Base-by-base conservation (phyloP, 2,113 vertebrate species). In the Toxotes jaculatrix region DNA sequence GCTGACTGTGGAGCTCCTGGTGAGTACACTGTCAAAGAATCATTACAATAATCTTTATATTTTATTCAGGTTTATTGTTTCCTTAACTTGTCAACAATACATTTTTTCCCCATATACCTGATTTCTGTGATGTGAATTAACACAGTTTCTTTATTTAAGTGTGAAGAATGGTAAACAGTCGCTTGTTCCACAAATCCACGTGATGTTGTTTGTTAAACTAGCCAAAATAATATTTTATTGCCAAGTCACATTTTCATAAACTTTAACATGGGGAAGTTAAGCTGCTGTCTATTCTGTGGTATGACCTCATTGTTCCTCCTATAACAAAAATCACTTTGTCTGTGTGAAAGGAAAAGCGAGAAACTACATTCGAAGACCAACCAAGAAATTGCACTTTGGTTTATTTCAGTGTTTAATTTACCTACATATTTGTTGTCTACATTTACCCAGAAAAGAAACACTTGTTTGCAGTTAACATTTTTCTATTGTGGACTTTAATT, bases 1-100 rank as follows among this genome's bases (percentile, higher is more conserved):
- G 96, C 96, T 0, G 97, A 97, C 91, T 98, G 97, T 82, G 96
- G 95, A 47, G 67, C 88, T 13, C 78, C 96, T 21, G 96, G 97
- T 97, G 76, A 94, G 94, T 92, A 53, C 8, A 9, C 9, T 17
- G 10, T n/a, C 13, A 49, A 42, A 56, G 1, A 74, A 62, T 63
- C 19, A 45, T 21, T 0, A n/a, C 14, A 12, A 23, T 7, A 7
- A 12, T 53, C 12, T 16, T 5, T n/a, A 32, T 0, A 42, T 66
- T 85, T 72, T n/a, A 1, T 42, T 40, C 10, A 38, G 4, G 19
- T 67, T 45, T 38, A 13, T 55, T 69, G 31, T 55, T 51, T 36
- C 1, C 9, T 68, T 14, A 4, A n/a, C 32, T 57, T 66, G 34
- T n/a, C 65, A 70, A 60, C 19, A 4, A 17, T 43, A 36, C 3